These are phyloP conservation scores for Parasteatoda lunata DNA, from an alignment of 2,888 invertebrate species.

Conservation along the genomic window DNA sequence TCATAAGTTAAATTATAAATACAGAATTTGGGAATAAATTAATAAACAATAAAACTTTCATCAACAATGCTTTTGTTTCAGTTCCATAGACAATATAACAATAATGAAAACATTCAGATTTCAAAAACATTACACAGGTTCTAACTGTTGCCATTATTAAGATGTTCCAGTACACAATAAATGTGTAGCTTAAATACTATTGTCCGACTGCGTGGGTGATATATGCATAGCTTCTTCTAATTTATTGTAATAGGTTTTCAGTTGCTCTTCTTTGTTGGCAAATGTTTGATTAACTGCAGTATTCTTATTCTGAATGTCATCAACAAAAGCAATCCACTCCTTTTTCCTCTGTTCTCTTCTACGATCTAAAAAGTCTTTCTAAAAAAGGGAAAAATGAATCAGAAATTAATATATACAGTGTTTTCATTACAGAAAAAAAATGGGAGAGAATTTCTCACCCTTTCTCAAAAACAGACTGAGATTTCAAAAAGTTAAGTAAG, in stretches of 20 bases:
- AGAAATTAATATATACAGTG: not conserved
- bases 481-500: too few relatives aligned
- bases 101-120: too few relatives aligned
- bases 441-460: too few relatives aligned
- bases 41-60: too few relatives aligned
- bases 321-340: constrained; percentile 85
- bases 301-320: constrained; percentile 85
- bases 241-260: constrained; percentile 83
- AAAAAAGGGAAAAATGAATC: constrained; percentile 68
- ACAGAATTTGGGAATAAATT: too few relatives aligned
- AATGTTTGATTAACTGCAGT: constrained; percentile 84
- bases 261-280: constrained; percentile 85
- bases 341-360: constrained; percentile 77
- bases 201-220: constrained; percentile 43
- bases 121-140: too few relatives aligned
- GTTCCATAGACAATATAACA: too few relatives aligned
- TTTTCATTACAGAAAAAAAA: not conserved
- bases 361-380: constrained; percentile 75
- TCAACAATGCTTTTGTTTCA: too few relatives aligned
- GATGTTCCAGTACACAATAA: too few relatives aligned
- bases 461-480: too few relatives aligned
- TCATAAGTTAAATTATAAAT: too few relatives aligned
- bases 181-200: constrained; percentile 11
- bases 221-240: constrained; percentile 80
- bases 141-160: too few relatives aligned